Evolutionary conservation across 1,140 invertebrate species (phyloP).

Genomic region (Planococcus citri): DNA sequence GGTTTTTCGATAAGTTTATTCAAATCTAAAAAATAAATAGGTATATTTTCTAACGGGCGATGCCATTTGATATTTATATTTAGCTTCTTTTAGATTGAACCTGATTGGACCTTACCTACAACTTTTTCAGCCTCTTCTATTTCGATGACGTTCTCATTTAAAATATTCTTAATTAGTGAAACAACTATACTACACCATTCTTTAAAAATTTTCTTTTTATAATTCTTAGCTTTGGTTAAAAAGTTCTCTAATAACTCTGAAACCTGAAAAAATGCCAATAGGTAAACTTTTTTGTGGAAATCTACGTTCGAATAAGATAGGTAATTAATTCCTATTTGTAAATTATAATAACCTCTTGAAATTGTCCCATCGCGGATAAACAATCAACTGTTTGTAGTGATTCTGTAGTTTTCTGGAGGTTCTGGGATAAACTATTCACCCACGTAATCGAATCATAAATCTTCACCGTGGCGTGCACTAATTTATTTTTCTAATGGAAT

Average conservation of each 20-base stretch:
- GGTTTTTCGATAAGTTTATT: not conserved
- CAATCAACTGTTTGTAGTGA: not conserved
- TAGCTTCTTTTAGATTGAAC: not conserved
- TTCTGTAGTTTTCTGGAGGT: not conserved
- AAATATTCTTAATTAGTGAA: not conserved
- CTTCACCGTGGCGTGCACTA: not conserved
- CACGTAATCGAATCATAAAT: not conserved
- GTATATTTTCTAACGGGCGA: too few species aligned
- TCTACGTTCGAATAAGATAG: not conserved
- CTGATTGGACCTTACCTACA: not conserved
- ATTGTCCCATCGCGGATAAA: not conserved
- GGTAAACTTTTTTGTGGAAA: not conserved
- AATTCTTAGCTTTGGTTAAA: not conserved
- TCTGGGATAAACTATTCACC: not conserved
- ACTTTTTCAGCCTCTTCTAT: not conserved
- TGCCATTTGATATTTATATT: not conserved
- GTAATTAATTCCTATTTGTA: not conserved
- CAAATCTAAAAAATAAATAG: too few species aligned
- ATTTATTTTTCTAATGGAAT: not conserved
- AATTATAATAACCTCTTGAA: not conserved
- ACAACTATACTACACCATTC: not conserved
- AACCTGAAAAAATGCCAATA: not conserved
- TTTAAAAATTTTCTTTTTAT: not conserved
- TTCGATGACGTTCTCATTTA: not conserved
- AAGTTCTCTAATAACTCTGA: not conserved